Evolutionary conservation across 2,888 invertebrate species (phyloP).

Genomic region (Lysandra bellargus): DNA sequence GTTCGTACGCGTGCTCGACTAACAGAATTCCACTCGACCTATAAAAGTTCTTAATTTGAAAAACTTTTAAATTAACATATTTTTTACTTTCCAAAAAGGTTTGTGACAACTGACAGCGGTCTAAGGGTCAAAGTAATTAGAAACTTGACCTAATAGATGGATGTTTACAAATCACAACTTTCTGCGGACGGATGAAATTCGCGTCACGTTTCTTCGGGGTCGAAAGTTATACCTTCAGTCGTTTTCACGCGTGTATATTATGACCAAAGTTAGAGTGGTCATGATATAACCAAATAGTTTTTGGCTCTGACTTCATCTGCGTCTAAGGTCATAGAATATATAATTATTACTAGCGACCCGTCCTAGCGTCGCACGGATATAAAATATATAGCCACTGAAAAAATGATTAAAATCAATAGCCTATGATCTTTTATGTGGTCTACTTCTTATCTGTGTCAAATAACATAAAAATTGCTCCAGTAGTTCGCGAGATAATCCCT

Average conservation of each 20-base stretch:
- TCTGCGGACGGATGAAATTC: neutral
- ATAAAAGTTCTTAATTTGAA: neutral
- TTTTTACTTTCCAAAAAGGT: neutral
- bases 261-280: neutral
- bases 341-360: too few species aligned
- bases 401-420: too few species aligned
- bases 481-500: too few species aligned
- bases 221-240: neutral
- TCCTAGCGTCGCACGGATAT: too few species aligned
- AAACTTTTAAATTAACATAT: slow-evolving; percentile 5
- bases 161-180: slow-evolving; percentile 18
- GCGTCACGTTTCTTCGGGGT: neutral
- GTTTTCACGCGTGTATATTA: neutral
- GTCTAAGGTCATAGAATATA: too few species aligned
- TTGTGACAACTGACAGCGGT: neutral
- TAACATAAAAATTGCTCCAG: too few species aligned
- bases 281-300: neutral
- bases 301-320: too few species aligned
- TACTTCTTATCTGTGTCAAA: too few species aligned
- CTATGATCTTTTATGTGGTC: too few species aligned
- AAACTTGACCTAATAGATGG: neutral
- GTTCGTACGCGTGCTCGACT: too few species aligned
- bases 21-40: neutral
- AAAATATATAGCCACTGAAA: too few species aligned
- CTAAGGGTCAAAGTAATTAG: slow-evolving; percentile 10